Evolutionary conservation across 2,888 invertebrate species (phyloP).

Genomic region (Gastracanthus pulcherrimus): DNA sequence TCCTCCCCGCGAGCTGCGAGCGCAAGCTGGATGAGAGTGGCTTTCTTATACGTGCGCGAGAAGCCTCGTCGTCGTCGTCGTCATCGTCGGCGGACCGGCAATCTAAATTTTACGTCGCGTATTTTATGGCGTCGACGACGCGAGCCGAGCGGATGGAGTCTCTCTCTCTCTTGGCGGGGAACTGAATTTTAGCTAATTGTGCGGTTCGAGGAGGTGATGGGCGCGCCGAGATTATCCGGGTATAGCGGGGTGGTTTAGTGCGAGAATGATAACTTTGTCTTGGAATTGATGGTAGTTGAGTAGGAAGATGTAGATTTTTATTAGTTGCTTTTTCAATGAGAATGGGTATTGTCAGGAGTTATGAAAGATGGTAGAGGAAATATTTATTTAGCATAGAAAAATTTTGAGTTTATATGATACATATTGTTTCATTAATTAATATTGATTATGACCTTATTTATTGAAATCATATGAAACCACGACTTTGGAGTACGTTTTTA

Average conservation of each 20-base stretch:
- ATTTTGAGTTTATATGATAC: not conserved
- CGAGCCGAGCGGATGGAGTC: not conserved
- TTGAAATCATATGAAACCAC: no score
- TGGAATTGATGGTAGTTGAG: no score
- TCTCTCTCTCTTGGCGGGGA: not conserved
- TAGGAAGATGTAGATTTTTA: no score
- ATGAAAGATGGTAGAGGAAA: no score
- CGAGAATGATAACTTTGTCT: not conserved
- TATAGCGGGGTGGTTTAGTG: not conserved
- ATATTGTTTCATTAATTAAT: no score
- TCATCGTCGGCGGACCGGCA: constrained; percentile 6
- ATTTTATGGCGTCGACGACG: constrained; percentile 9
- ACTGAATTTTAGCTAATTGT: constrained; percentile 20
- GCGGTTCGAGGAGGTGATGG: not conserved
- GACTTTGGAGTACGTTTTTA: no score
- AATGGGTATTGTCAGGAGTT: no score
- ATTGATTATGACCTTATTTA: no score
- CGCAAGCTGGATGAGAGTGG: constrained; percentile 44
- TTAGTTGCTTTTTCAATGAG: not conserved
- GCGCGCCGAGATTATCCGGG: not conserved
- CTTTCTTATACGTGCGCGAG: constrained; percentile 33
- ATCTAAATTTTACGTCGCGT: constrained; percentile 38
- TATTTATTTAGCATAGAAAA: not conserved
- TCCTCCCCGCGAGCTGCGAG: not conserved
- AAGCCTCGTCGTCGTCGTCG: not conserved